phyloP scores from a whole-genome alignment of 2,113 vertebrate species.

The Microcebus ravelobensis region DNA sequence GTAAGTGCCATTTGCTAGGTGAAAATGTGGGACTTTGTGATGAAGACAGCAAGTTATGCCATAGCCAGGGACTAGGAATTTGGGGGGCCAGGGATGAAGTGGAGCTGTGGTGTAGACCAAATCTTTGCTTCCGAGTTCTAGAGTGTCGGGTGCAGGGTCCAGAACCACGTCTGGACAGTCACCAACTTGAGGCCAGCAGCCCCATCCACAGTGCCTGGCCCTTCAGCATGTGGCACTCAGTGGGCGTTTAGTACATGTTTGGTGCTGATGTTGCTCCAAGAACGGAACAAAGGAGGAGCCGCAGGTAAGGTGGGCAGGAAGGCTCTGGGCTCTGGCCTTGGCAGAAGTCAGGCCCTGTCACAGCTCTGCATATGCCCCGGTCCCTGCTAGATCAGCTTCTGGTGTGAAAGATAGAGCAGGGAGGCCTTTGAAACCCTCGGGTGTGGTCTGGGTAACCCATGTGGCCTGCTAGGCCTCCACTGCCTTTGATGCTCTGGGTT shows the following conservation, averaged over 20 bases:
- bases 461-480: not conserved
- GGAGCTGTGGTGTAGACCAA: not conserved
- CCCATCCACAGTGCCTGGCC: not conserved
- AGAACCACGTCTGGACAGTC: not conserved
- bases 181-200: not conserved
- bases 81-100: not conserved
- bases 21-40: not conserved
- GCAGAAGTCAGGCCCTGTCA: not conserved
- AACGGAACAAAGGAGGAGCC: not conserved
- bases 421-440: not conserved
- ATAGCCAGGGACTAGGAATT: not conserved
- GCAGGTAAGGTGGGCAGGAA: not conserved
- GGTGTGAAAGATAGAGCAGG: not conserved
- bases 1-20: not conserved
- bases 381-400: conserved; percentile 53
- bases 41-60: not conserved
- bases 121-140: not conserved
- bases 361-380: not conserved
- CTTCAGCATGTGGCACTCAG: not conserved
- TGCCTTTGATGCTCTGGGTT: not conserved
- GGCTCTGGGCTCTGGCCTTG: not conserved
- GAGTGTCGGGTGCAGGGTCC: not conserved
- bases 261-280: not conserved
- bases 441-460: not conserved
- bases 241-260: not conserved